phyloP scores from a whole-genome alignment of 2,888 invertebrate species.

The Parascotia fuliginaria region DNA sequence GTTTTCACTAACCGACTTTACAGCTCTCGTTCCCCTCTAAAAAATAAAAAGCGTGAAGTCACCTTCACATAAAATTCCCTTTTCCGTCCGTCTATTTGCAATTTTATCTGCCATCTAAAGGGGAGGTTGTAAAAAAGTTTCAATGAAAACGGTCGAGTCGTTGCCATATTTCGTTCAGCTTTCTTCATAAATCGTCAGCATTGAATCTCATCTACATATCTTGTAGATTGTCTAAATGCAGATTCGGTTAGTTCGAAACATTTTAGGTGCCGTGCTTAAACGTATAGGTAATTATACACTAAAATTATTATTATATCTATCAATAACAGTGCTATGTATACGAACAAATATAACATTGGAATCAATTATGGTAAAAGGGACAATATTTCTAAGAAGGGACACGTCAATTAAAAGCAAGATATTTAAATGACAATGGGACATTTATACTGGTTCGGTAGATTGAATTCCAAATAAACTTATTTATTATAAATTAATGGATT shows the following conservation, averaged over 20 bases:
- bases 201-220: constrained; percentile 77
- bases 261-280: constrained; percentile 22
- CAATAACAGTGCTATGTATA: background rate
- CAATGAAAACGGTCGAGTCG: constrained; percentile 71
- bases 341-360: background rate
- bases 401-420: too few species aligned
- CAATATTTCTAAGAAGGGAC: too few species aligned
- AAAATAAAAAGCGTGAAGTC: constrained; percentile 50
- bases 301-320: background rate
- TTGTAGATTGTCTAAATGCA: constrained; percentile 57
- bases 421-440: too few species aligned
- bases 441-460: too few species aligned
- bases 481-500: too few species aligned
- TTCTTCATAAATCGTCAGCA: constrained; percentile 79
- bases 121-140: constrained; percentile 75
- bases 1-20: constrained; percentile 45
- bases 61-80: constrained; percentile 74
- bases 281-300: too few species aligned
- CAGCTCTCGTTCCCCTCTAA: constrained; percentile 50
- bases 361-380: too few species aligned
- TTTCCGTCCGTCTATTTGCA: constrained; percentile 70
- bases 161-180: constrained; percentile 75
- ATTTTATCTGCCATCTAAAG: constrained; percentile 76
- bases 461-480: too few species aligned
- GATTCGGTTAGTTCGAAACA: constrained; percentile 44